Percentiles rank a stretch among this genome's conserved stretches.
These are phyloP conservation scores for Ciconia nigra DNA, from an alignment of 2,797 vertebrate genomes.

Conservation along the genomic window DNA sequence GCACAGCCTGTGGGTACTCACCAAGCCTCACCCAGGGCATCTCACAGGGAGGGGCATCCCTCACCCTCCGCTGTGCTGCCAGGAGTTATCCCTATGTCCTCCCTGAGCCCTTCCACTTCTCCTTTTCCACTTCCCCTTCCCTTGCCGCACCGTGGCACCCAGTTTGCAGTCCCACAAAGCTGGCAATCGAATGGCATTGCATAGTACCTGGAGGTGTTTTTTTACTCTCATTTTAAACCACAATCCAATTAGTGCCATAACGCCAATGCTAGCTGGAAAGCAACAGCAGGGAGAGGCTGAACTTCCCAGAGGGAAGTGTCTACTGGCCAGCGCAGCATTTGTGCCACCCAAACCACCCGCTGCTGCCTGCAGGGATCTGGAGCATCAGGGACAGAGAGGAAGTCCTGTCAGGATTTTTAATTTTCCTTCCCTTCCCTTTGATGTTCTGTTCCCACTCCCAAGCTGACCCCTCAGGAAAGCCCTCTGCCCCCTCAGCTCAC, in stretches of 20 bases:
- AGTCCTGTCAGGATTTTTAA: not conserved
- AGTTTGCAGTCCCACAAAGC: not conserved
- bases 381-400: not conserved
- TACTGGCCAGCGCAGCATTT: not conserved
- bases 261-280: not conserved
- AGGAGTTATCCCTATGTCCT: not conserved
- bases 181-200: not conserved
- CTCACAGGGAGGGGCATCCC: not conserved
- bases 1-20: not conserved
- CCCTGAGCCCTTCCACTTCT: not conserved
- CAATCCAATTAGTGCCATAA: not conserved
- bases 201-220: not conserved
- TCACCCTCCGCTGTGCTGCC: not conserved
- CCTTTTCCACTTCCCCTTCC: not conserved
- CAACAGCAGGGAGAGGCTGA: not conserved
- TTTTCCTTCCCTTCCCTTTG: not conserved
- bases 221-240: not conserved
- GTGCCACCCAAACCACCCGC: not conserved
- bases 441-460: not conserved
- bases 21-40: not conserved
- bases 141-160: not conserved
- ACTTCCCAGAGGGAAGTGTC: not conserved
- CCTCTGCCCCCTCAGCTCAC: not conserved
- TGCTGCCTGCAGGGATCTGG: not conserved
- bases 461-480: not conserved